Base-by-base conservation (phyloP, 2,888 invertebrate species). In the Oligia latruncula region DNA sequence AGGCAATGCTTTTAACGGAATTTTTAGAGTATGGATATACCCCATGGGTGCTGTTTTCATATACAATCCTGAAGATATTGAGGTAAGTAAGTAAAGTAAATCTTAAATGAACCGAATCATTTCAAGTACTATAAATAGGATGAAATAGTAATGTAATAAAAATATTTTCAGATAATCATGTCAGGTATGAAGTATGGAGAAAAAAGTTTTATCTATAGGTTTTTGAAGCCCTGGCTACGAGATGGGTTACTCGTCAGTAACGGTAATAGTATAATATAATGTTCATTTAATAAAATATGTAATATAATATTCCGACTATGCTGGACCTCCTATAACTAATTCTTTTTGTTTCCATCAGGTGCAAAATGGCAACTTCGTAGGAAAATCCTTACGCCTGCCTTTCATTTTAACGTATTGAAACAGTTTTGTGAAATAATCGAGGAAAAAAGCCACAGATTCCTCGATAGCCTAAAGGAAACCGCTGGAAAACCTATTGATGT, bases 361-460 rank as follows among this genome's bases (percentile, higher is more conserved):
- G 73, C 87, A 55, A 97, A 97, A 92, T 98, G 98, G 98, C 97
- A 97, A 55, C 90, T 92, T 0, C 95, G 98, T n/a, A 93, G 98
- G 76, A 98, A 97, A 92, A 95, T 98, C 74, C 91, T 98, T 6
- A 98, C 98, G 0, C 97, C 98, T 0, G 97, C 98, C 0, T 98
- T 98, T 90, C 98, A 98, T 90, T 98, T 98, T 83, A 97, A 97
- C 87, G 97, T 98, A 76, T 91, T 98, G 9, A 95, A 97, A 80
- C 91, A 94, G 81, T 96, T 95, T 84, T 92, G 92, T 60, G 90
- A 93, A 0, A 91, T 95, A n/a, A 93, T 97, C 29, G 93, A 95
- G 78, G 96, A 97, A 78, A 97, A 97, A 72, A 93, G 94, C n/a
- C 91, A 93, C 23, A 92, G 92, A 23, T 90, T 97, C 70, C 92